These are phyloP conservation scores for Heliconius erato DNA, from an alignment of 2,888 invertebrate species.

Conservation along the genomic window DNA sequence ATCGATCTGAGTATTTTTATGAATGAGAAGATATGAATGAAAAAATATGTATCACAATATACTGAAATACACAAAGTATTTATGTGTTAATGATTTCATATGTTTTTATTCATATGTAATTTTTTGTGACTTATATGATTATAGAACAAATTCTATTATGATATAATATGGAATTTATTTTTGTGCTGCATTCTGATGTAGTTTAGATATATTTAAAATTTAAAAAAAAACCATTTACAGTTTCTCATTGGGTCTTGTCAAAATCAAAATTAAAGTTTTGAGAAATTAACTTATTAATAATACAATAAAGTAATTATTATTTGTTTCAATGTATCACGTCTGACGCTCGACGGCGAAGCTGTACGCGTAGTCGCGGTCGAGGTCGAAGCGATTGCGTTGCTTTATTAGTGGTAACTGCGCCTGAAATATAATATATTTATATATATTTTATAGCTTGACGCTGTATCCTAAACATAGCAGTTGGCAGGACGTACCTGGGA, in stretches of 20 bases:
- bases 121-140: not conserved
- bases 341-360: conserved; percentile 86
- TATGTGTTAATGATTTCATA: not conserved
- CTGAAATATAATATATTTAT: conserved; percentile 68
- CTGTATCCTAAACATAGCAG: too few species aligned
- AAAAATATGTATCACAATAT: not conserved
- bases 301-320: not conserved
- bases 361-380: conserved; percentile 88
- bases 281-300: too few species aligned
- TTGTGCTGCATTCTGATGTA: not conserved
- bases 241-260: not conserved
- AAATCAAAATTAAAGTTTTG: not conserved
- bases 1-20: not conserved
- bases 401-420: conserved; percentile 88
- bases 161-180: not conserved
- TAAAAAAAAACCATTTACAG: not conserved
- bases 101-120: not conserved
- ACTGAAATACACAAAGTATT: not conserved
- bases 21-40: not conserved
- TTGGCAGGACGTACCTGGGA: too few species aligned
- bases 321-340: conserved; percentile 67
- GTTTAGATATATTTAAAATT: not conserved
- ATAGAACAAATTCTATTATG: not conserved
- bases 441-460: too few species aligned
- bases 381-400: conserved; percentile 88